phyloP scores from a whole-genome alignment of 2,797 vertebrate genomes.

The Harpagifer antarcticus region DNA sequence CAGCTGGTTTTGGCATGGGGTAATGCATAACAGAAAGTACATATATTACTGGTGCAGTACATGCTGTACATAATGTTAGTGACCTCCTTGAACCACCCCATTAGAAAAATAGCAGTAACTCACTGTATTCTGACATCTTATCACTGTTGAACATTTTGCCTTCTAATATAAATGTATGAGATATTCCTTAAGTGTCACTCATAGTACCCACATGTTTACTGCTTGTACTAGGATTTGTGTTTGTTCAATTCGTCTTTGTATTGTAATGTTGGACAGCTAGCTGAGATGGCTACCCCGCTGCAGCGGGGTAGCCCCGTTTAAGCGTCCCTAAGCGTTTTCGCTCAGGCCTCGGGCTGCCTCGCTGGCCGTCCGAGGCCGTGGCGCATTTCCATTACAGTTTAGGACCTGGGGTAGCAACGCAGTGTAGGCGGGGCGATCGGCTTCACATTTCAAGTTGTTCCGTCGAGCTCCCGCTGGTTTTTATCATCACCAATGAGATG shows the following conservation, averaged over 20 bases:
- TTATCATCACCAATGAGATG: too few relatives aligned
- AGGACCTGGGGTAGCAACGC: too few relatives aligned
- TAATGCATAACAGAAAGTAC: slow-evolving; percentile 39
- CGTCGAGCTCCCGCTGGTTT: too few relatives aligned
- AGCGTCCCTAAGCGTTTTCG: too few relatives aligned
- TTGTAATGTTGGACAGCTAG: slow-evolving; percentile 20
- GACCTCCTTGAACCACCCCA: neutral
- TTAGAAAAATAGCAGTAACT: neutral
- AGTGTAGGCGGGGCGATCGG: too few relatives aligned
- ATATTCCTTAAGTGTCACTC: neutral
- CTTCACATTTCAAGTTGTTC: too few relatives aligned
- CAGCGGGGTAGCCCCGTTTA: too few relatives aligned
- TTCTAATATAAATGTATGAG: neutral
- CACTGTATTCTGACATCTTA: neutral
- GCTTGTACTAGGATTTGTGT: slow-evolving; percentile 2
- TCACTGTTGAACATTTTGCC: neutral
- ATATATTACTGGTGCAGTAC: neutral
- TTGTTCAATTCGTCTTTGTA: slow-evolving; percentile 28
- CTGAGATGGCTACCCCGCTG: neutral
- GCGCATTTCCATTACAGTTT: too few relatives aligned
- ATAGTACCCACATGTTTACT: neutral
- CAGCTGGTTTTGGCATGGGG: slow-evolving; percentile 54
- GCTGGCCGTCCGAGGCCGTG: too few relatives aligned
- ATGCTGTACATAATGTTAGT: neutral
- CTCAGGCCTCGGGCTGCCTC: too few relatives aligned